A percentile compares a stretch with the other conserved stretches of the same genome.
These are phyloP conservation scores for Neopipo cinnamomea DNA, from an alignment of 2,113 vertebrate genomes.

Conservation along the genomic window DNA sequence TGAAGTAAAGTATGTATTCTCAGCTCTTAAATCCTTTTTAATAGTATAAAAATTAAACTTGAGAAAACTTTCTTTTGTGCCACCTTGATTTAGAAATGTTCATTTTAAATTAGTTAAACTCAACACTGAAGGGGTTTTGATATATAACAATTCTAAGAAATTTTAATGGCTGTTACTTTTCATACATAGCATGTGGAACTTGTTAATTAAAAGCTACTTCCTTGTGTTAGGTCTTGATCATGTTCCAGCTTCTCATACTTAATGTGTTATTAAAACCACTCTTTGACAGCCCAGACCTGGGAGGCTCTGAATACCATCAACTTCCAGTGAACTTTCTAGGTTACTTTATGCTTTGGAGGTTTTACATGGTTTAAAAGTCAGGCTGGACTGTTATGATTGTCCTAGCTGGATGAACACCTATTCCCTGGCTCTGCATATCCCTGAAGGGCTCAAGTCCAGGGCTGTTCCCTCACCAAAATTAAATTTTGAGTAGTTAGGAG, in stretches of 20 bases:
- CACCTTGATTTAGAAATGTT: slow-evolving; percentile 19
- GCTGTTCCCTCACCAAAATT: background rate
- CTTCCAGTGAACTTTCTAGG: background rate
- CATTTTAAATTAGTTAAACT: slow-evolving; percentile 37
- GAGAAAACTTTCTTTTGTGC: slow-evolving; percentile 34
- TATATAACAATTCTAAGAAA: slow-evolving; percentile 7
- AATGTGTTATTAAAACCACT: slow-evolving; percentile 37
- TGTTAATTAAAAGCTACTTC: slow-evolving; percentile 61
- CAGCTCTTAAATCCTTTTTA: slow-evolving; percentile 30
- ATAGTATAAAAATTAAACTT: slow-evolving; percentile 43
- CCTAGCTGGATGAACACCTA: background rate
- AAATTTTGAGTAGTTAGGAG: background rate
- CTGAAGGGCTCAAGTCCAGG: background rate
- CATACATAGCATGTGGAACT: slow-evolving; percentile 44
- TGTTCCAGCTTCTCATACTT: background rate
- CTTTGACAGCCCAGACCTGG: slow-evolving; percentile 13
- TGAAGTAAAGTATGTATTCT: slow-evolving; percentile 25
- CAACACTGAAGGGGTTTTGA: background rate
- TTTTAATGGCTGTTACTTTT: slow-evolving; percentile 30
- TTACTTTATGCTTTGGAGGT: background rate
- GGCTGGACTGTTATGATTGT: background rate
- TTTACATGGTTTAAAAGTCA: background rate
- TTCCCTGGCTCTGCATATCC: background rate
- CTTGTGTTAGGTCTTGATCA: slow-evolving; percentile 52
- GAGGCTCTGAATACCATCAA: background rate